These are phyloP conservation scores for Pseudoips prasinana DNA, from an alignment of 2,888 invertebrate species.

Conservation along the genomic window DNA sequence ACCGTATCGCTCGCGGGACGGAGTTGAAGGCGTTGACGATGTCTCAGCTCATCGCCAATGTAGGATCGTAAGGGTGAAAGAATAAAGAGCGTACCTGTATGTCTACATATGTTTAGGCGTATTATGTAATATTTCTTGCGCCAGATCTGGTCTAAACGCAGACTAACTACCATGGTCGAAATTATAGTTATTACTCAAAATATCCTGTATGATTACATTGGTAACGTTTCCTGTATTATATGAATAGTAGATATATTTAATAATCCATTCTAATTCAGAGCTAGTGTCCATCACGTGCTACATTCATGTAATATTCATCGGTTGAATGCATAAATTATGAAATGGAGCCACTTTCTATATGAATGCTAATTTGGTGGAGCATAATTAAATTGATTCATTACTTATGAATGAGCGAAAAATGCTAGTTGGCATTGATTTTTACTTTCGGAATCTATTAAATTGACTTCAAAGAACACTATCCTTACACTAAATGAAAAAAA, in stretches of 20 bases:
- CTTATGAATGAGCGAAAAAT: slow-evolving; percentile 17
- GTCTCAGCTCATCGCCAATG: no score
- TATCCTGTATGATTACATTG: background rate
- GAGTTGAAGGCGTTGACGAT: no score
- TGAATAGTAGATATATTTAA: slow-evolving; percentile 1
- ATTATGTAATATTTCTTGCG: no score
- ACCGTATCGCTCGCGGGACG: no score
- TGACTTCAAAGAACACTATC: slow-evolving; percentile 5
- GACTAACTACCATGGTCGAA: no score
- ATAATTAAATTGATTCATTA: slow-evolving; percentile 22
- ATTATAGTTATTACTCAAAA: no score
- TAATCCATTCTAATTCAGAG: slow-evolving; percentile 16
- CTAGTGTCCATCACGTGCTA: slow-evolving; percentile 15
- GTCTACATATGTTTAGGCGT: no score
- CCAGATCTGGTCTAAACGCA: no score
- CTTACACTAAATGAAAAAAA: no score
- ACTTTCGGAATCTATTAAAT: background rate
- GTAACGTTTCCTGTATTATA: background rate
- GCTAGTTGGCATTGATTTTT: no score
- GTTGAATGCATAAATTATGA: slow-evolving; percentile 35
- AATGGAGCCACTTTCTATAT: slow-evolving; percentile 34
- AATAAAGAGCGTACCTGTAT: no score
- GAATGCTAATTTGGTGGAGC: slow-evolving; percentile 36
- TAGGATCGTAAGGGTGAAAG: no score
- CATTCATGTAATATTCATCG: slow-evolving; percentile 40